A percentile compares a stretch with the other conserved stretches of the same genome.
Conservation (phyloP, 2,113 vertebrate species). For the Apistogramma diplotaenia region DNA sequence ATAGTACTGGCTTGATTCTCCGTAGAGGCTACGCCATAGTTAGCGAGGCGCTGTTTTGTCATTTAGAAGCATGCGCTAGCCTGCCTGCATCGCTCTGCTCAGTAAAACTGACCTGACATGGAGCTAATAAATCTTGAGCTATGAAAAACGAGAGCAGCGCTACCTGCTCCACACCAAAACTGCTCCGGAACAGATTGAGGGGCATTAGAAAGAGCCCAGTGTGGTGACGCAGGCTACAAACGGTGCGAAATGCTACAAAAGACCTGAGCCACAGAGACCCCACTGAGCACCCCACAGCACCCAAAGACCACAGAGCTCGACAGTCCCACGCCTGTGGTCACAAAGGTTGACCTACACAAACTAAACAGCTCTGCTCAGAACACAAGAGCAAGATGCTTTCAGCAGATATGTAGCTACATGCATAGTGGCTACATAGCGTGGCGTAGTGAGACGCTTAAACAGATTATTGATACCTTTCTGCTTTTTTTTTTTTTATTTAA, state of each 20-base stretch:
- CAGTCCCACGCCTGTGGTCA: neutral
- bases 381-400: neutral
- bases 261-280: neutral
- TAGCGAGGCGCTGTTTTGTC: neutral
- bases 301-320: too few relatives aligned
- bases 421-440: too few relatives aligned
- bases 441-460: neutral
- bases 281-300: too few relatives aligned
- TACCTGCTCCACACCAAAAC: neutral
- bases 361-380: neutral
- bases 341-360: accelerated
- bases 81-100: neutral
- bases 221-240: neutral
- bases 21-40: accelerated
- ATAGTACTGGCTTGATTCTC: too few relatives aligned
- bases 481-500: too few relatives aligned
- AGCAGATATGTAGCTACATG: too few relatives aligned
- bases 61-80: neutral
- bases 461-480: neutral
- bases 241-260: neutral
- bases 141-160: neutral
- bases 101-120: neutral
- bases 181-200: neutral
- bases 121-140: neutral
- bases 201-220: neutral